Conservation (phyloP, 2,113 vertebrate genomes). For the Rhabdomys dilectus region DNA sequence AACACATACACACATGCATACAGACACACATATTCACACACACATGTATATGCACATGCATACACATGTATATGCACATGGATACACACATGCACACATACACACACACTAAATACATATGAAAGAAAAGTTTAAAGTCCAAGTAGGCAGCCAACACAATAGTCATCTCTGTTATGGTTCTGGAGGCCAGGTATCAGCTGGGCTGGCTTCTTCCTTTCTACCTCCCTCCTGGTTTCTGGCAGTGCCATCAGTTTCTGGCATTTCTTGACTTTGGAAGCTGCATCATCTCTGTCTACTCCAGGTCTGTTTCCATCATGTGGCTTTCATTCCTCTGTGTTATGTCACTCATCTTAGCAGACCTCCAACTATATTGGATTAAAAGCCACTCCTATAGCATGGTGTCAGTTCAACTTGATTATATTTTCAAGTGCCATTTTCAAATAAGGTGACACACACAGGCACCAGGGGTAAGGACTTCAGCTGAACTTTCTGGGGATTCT, state of each 20-base stretch:
- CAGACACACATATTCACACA: background rate
- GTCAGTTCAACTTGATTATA: background rate
- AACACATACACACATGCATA: background rate
- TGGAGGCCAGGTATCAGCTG: background rate
- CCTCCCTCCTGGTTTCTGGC: background rate
- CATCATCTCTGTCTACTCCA: background rate
- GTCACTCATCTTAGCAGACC: background rate
- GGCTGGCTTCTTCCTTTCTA: background rate
- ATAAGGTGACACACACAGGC: background rate
- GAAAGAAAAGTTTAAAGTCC: background rate
- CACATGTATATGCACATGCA: no score
- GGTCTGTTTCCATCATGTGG: background rate
- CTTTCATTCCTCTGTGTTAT: background rate
- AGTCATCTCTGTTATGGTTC: background rate
- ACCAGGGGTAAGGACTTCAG: background rate
- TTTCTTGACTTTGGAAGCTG: background rate
- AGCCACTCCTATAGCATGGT: background rate
- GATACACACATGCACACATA: background rate
- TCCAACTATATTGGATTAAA: no score
- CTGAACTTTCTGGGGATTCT: background rate
- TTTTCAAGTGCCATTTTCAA: background rate
- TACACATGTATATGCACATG: background rate
- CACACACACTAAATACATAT: background rate
- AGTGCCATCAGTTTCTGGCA: background rate
- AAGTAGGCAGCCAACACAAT: background rate